Evolutionary conservation across 2,797 vertebrate species (phyloP).

Genomic region (Poliocrania exsul): DNA sequence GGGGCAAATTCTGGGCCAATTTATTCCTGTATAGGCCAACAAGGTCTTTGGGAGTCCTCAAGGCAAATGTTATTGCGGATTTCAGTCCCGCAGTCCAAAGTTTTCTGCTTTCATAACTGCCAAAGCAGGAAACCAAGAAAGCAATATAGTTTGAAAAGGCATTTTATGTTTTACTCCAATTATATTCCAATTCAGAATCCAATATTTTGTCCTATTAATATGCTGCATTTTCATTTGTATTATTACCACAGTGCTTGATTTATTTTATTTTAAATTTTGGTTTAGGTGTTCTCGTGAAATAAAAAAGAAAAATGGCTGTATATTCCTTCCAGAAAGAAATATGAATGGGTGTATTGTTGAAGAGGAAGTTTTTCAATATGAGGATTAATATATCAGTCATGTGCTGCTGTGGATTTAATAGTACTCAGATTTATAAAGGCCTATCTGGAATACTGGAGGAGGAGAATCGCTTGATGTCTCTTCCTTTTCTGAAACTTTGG

Average conservation of each 20-base stretch:
- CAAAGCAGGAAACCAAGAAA: conserved; percentile 61
- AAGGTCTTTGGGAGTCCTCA: conserved; percentile 38
- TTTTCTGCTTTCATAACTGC: conserved; percentile 41
- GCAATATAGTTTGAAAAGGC: conserved; percentile 45
- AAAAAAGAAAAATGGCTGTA: conserved; percentile 37
- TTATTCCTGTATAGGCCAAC: not conserved
- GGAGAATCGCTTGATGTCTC: not conserved
- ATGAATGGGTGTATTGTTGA: conserved; percentile 55
- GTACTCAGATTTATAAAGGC: conserved; percentile 28
- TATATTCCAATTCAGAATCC: conserved; percentile 62
- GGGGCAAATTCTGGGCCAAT: conserved; percentile 15
- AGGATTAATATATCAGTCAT: conserved; percentile 46
- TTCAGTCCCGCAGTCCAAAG: conserved; percentile 3
- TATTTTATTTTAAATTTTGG: conserved; percentile 66
- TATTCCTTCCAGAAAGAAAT: conserved; percentile 63
- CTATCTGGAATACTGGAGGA: conserved; percentile 38
- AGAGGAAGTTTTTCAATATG: conserved; percentile 32
- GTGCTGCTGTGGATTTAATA: conserved; percentile 41
- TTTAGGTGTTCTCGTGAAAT: conserved; percentile 56
- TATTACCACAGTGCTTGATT: conserved; percentile 58
- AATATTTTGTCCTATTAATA: conserved; percentile 59
- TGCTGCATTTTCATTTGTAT: conserved; percentile 55
- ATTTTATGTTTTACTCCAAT: conserved; percentile 49
- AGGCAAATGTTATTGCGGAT: conserved; percentile 41
- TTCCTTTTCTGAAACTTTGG: conserved; percentile 7